A percentile compares a stretch with the other conserved stretches of the same genome.
phyloP scores from a whole-genome alignment of 2,888 invertebrate species.

The Torymus auratus region DNA sequence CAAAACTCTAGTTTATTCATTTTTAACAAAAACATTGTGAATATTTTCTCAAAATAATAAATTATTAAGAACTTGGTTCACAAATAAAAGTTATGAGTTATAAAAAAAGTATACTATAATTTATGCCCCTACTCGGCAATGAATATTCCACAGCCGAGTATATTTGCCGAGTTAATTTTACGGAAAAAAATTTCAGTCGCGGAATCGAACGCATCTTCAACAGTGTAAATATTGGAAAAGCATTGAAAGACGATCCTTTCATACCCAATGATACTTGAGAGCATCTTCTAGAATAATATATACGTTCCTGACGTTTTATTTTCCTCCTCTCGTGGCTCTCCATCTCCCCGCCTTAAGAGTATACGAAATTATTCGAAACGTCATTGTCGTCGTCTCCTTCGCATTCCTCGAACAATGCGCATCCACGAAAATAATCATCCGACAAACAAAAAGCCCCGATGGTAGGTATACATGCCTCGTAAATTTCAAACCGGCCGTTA shows the following conservation, averaged over 20 bases:
- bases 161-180: not conserved
- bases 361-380: not conserved
- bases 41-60: too few relatives aligned
- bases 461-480: too few relatives aligned
- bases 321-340: not conserved
- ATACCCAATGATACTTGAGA: slow-evolving; percentile 30
- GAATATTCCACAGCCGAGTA: not conserved
- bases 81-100: too few relatives aligned
- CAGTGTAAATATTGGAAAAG: slow-evolving; percentile 11
- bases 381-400: too few relatives aligned
- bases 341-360: not conserved
- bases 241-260: slow-evolving; percentile 25
- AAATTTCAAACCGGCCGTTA: too few relatives aligned
- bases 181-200: not conserved
- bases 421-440: too few relatives aligned
- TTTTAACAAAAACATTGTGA: too few relatives aligned
- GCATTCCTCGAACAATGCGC: too few relatives aligned
- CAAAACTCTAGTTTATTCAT: too few relatives aligned
- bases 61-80: too few relatives aligned
- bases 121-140: not conserved
- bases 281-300: slow-evolving; percentile 16
- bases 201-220: slow-evolving; percentile 11
- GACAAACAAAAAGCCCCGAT: too few relatives aligned
- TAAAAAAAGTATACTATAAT: too few relatives aligned
- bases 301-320: slow-evolving; percentile 6